Evolutionary conservation across 2,113 vertebrate species (phyloP).

Genomic region (Alaudala cheleensis): DNA sequence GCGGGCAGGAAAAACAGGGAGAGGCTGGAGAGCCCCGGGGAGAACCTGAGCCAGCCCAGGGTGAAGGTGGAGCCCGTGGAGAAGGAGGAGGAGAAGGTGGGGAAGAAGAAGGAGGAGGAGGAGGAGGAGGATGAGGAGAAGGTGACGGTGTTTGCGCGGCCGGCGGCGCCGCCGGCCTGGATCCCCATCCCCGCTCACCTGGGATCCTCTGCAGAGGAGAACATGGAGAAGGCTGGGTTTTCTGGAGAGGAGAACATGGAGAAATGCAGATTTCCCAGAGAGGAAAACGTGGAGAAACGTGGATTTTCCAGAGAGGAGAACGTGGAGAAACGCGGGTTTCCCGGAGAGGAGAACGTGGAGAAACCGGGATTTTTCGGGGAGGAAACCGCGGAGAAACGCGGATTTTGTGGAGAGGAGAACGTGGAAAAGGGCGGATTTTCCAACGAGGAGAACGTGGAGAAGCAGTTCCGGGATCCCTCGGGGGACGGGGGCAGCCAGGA

Average conservation of each 20-base stretch:
- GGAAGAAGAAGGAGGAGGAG: neutral
- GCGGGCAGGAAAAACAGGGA: conserved; percentile 71
- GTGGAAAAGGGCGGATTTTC: too few relatives aligned
- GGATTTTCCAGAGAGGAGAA: too few relatives aligned
- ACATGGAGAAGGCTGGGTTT: too few relatives aligned
- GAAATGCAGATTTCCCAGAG: too few relatives aligned
- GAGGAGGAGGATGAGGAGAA: neutral
- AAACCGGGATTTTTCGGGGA: too few relatives aligned
- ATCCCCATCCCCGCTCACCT: rapidly evolving
- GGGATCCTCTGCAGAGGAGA: rapidly evolving
- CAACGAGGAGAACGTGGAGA: neutral
- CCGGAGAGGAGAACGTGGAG: too few relatives aligned
- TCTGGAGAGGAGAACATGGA: too few relatives aligned
- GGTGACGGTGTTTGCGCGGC: conserved; percentile 39
- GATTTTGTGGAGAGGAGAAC: too few relatives aligned
- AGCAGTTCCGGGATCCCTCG: rapidly evolving
- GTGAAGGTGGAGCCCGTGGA: conserved; percentile 71
- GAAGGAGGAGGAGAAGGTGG: neutral
- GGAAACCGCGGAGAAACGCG: too few relatives aligned
- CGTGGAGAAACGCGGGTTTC: too few relatives aligned
- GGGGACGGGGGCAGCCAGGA: neutral
- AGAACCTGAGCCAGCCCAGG: neutral
- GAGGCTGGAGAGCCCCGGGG: conserved; percentile 49
- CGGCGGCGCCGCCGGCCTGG: conserved; percentile 39
- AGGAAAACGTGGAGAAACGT: too few relatives aligned